These are phyloP conservation scores for Anarrhichthys ocellatus DNA, from an alignment of 2,113 vertebrate species.

Conservation along the genomic window DNA sequence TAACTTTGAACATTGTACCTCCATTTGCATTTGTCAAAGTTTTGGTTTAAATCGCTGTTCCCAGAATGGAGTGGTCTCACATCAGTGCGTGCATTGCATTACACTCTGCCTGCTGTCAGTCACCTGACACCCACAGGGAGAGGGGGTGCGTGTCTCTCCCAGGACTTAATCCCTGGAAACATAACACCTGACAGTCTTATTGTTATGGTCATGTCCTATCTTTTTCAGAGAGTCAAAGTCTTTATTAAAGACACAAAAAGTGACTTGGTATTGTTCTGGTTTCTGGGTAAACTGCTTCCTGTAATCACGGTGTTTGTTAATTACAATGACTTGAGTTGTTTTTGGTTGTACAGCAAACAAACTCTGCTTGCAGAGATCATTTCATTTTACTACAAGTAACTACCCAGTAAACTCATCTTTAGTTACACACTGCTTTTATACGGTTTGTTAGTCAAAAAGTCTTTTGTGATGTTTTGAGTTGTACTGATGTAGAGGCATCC, in stretches of 20 bases:
- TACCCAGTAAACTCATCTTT: neutral
- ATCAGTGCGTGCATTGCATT: conserved; percentile 45
- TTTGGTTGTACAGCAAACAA: conserved; percentile 11
- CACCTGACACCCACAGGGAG: conserved; percentile 39
- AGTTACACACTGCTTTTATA: neutral
- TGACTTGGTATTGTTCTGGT: neutral
- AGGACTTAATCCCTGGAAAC: conserved; percentile 42
- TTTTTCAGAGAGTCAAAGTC: neutral
- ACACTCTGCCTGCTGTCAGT: conserved; percentile 44
- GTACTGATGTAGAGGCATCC: neutral
- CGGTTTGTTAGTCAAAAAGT: neutral
- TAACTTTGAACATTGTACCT: conserved; percentile 26
- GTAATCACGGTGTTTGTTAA: neutral
- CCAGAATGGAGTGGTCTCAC: conserved; percentile 51
- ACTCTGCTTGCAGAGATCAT: neutral
- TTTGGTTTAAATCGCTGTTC: conserved; percentile 22
- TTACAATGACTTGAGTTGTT: conserved; percentile 7
- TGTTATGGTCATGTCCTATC: neutral
- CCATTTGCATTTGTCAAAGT: conserved; percentile 48
- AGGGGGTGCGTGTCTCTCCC: conserved; percentile 2
- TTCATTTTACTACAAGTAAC: neutral
- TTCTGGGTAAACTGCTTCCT: conserved; percentile 19
- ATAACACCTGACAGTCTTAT: conserved; percentile 25
- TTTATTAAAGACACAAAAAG: neutral
- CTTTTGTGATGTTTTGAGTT: neutral